Evolutionary conservation across 2,113 vertebrate genomes (phyloP).

Genomic region (Vulpes lagopus): DNA sequence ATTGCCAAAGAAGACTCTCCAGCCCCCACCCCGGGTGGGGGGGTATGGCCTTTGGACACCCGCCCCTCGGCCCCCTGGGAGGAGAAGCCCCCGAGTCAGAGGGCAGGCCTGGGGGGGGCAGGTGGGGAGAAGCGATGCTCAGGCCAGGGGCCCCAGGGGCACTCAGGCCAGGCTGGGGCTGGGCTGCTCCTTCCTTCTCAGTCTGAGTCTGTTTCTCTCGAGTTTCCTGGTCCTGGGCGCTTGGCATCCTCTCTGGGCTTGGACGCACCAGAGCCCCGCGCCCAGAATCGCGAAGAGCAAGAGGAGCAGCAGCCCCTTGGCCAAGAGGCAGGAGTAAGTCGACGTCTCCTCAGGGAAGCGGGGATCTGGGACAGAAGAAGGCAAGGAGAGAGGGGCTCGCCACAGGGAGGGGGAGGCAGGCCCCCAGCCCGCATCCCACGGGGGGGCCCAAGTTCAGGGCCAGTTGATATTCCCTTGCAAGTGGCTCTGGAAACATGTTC

Average conservation of each 20-base stretch:
- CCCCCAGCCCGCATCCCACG: background rate
- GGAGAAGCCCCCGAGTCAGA: background rate
- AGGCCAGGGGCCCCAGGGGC: background rate
- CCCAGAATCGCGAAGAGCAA: slow-evolving; percentile 49
- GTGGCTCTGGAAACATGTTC: background rate
- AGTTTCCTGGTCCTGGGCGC: background rate
- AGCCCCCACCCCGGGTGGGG: background rate
- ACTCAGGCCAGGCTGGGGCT: background rate
- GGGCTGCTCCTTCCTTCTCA: background rate
- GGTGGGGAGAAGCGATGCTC: background rate
- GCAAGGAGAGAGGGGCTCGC: background rate
- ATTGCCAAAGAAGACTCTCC: background rate
- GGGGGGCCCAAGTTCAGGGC: background rate
- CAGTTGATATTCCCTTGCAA: background rate
- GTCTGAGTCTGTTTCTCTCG: slow-evolving; percentile 49
- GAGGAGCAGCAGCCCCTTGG: slow-evolving; percentile 53
- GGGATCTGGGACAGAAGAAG: slow-evolving; percentile 36
- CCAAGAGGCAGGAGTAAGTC: slow-evolving; percentile 12
- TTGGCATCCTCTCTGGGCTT: background rate
- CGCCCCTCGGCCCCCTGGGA: background rate
- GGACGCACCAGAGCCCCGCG: background rate
- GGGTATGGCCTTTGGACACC: background rate
- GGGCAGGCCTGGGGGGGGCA: background rate
- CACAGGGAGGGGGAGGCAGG: background rate
- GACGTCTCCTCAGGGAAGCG: background rate